Evolutionary conservation across 2,888 invertebrate genomes (phyloP), one percentile per base, ranked within the genome.

Genomic region (Melanchra persicariae): DNA sequence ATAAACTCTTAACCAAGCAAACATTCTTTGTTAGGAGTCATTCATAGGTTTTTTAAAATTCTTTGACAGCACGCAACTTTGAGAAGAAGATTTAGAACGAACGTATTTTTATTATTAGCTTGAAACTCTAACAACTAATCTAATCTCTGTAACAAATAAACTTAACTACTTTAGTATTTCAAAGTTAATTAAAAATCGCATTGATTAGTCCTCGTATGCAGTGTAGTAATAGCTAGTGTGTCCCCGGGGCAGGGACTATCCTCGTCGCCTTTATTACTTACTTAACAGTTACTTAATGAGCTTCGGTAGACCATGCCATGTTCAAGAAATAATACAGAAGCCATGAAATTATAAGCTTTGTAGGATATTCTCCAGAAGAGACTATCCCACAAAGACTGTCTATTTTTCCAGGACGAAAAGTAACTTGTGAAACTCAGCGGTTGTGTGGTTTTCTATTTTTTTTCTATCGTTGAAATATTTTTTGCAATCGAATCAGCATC

Each of bases 181-280:
- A 54, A 26, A 77, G 52, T 72, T 73, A 67, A 70, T 81, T 78
- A 70, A 70, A 74, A 67, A 72, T 30, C 43, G 47, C 67, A 68
- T 73, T 43, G 43, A 40, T 55, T 40, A 55, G 43, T 70, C 52
- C 45, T 66, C 68, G 26, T 60, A 62, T 66, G 59, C 37, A 17
- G 40, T 17, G 30, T 55, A 24, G 65, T 69, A 70, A 81, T 70
- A 59, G 68, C 63, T 37, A 51, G 52, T 47, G 30, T 52, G 54
- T 75, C 75, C 59, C 63, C 15, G 3, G 70, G 59, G 73, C 7
- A 43, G 17, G 5, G 51, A 60, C 43, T 47, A 60, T 10, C 15
- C n/a, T 17, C 26, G 24, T 43, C 24, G 34, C 37, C 40, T 58
- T 34, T 75, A 65, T 51, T 64, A 70, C 40, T 7, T 49, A 51